Percentiles rank a stretch among this genome's conserved stretches.
These are phyloP conservation scores for Lucifuga dentata DNA, from an alignment of 2,113 vertebrate species.

Conservation along the genomic window DNA sequence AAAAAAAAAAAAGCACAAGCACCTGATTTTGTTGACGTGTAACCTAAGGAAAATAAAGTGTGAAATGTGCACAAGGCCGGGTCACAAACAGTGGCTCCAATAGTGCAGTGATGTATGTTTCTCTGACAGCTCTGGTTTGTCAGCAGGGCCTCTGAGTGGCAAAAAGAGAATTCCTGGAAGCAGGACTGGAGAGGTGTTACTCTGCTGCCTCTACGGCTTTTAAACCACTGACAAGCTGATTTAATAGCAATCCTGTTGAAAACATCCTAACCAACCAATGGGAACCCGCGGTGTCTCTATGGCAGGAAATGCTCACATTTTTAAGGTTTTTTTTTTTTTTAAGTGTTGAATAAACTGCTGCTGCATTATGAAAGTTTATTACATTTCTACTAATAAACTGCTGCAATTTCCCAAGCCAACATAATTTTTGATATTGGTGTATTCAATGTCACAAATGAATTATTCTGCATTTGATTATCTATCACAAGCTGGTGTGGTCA, in stretches of 20 bases:
- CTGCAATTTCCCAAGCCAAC: not conserved
- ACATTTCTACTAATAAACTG: not conserved
- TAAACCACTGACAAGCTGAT: conserved; percentile 69
- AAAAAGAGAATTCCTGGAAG: conserved; percentile 79
- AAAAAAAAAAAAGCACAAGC: no score
- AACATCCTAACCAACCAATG: conserved; percentile 39
- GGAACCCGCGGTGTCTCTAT: conserved; percentile 12
- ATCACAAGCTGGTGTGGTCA: no score
- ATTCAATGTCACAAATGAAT: no score
- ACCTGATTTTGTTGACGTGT: not conserved
- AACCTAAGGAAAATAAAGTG: not conserved
- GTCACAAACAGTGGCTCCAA: conserved; percentile 27
- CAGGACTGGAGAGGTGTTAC: conserved; percentile 45
- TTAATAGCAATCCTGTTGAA: conserved; percentile 61
- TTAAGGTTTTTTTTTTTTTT: not conserved
- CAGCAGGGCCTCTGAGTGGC: conserved; percentile 41
- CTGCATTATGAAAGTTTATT: not conserved
- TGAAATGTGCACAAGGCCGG: not conserved
- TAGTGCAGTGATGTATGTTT: conserved; percentile 53
- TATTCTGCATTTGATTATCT: no score
- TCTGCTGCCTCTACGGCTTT: conserved; percentile 38
- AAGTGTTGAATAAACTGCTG: not conserved
- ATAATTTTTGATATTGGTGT: no score
- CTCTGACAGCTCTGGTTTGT: conserved; percentile 45
- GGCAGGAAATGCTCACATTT: conserved; percentile 45